Percentiles rank a stretch among this genome's conserved stretches.
phyloP scores from a whole-genome alignment of 2,888 invertebrate species.

The Criorhina ranunculi region DNA sequence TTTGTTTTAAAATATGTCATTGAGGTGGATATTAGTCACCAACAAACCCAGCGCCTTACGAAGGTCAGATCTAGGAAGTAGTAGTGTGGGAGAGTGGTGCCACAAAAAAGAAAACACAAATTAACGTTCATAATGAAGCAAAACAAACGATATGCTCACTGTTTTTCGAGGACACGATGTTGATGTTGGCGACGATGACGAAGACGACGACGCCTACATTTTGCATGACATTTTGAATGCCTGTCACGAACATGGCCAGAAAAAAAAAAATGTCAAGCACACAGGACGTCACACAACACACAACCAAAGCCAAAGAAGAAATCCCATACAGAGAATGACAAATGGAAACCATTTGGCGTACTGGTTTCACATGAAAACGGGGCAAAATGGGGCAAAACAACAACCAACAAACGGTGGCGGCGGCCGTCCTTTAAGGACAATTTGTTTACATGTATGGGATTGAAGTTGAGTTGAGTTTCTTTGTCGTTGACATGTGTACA shows the following conservation, averaged over 20 bases:
- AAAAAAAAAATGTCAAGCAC: conserved; percentile 63
- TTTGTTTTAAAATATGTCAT: conserved; percentile 28
- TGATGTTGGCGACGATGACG: conserved; percentile 8
- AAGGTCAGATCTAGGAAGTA: too few species aligned
- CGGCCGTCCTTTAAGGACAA: conserved; percentile 45
- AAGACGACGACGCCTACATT: conserved; percentile 59
- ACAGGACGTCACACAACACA: conserved; percentile 38
- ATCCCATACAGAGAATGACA: conserved; percentile 57
- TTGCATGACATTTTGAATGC: conserved; percentile 75
- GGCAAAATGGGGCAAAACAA: neutral
- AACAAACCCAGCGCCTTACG: conserved; percentile 34
- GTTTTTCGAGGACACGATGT: conserved; percentile 31
- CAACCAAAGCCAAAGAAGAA: conserved; percentile 37
- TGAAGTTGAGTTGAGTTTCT: neutral
- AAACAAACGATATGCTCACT: conserved; percentile 58
- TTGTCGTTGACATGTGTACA: conserved; percentile 5
- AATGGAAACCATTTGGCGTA: conserved; percentile 62
- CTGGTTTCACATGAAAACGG: conserved; percentile 28
- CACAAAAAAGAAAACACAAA: conserved; percentile 32
- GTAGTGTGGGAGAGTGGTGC: too few species aligned
- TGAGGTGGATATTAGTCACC: conserved; percentile 38
- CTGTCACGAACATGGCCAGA: conserved; percentile 74
- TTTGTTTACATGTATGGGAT: conserved; percentile 7
- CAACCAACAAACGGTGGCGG: conserved; percentile 7
- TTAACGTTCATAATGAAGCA: conserved; percentile 64